Evolutionary conservation across 2,888 invertebrate genomes (phyloP), one percentile per base, ranked within the genome.

Genomic region (Drosophila limbata): DNA sequence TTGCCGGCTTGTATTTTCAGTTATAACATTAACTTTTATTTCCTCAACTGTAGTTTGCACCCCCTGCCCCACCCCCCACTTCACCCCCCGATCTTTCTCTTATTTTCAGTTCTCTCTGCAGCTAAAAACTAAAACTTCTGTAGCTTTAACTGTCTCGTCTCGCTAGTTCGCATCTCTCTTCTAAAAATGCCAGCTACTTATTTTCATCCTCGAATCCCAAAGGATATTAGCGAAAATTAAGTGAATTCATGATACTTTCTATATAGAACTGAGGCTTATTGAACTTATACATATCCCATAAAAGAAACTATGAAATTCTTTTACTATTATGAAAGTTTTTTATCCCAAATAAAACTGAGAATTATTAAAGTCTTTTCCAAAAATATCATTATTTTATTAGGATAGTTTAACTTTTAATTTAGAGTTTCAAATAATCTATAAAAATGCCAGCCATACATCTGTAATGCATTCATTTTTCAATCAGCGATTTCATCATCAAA

Each of bases 1-100:
- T 44, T 55, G 37, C 51, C 57, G 63, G 53, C 60, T 81, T 81
- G 78, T 78, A 75, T 81, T 81, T 82, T 80, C 78, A 77, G 75
- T 71, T 78, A 73, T 73, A 69, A 84, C 84, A 79, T 89, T 85
- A 87, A 88, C 77, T 84, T 87, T 87, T 89, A 84, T 81, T 85
- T 88, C 66, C 75, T 65, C 75, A 76, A 73, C 77, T 77, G 79
- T 77, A 81, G 71, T 84, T 79, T 61, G 40, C 73, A 48, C 4
- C 48, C 11, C 21, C 39, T 25, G n/a, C 15, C 37, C 17, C 25
- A 25, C 25, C 17, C 15, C 37, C 17, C 25, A 25, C 25, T 37
- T 0, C 11, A 1, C 1, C 13, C 11, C n/a, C 39, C 9, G 17
- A 8, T 28, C 21, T 21, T 28, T 19, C 15, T 17, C 21, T 37